These are phyloP conservation scores for Sphaeridia pumilis DNA, from an alignment of 2,888 invertebrate genomes.

Conservation along the genomic window DNA sequence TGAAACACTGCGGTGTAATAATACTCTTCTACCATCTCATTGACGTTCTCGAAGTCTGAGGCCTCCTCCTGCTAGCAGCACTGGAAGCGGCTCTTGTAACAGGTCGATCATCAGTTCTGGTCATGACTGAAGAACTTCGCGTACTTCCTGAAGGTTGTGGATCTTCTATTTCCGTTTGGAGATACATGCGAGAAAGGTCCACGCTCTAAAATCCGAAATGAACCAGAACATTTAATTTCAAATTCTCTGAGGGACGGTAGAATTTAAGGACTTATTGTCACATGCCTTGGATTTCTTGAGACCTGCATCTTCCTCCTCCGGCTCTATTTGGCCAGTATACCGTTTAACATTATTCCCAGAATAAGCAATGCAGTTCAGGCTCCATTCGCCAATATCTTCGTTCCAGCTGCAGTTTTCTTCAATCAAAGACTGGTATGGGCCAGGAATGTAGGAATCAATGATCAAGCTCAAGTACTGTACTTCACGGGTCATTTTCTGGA, in stretches of 20 bases:
- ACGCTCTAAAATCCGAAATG: too few relatives aligned
- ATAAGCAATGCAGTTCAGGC: conserved; percentile 93
- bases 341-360: conserved; percentile 97
- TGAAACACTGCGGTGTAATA: too few relatives aligned
- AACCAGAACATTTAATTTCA: background rate
- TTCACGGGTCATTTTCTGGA: conserved; percentile 78
- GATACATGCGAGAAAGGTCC: conserved; percentile 18
- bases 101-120: conserved; percentile 5
- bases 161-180: conserved; percentile 17
- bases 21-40: background rate
- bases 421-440: conserved; percentile 81
- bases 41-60: background rate
- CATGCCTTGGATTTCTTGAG: conserved; percentile 14
- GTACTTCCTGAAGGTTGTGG: background rate
- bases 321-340: conserved; percentile 37
- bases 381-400: conserved; percentile 98
- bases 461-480: conserved; percentile 80
- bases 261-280: background rate
- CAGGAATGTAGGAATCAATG: conserved; percentile 85
- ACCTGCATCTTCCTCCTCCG: conserved; percentile 35
- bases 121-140: background rate
- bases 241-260: background rate
- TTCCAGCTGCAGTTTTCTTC: conserved; percentile 92
- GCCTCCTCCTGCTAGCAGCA: background rate
- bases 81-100: background rate